Base-by-base conservation (phyloP, 2,888 invertebrate species). In the Oligia fasciuncula region DNA sequence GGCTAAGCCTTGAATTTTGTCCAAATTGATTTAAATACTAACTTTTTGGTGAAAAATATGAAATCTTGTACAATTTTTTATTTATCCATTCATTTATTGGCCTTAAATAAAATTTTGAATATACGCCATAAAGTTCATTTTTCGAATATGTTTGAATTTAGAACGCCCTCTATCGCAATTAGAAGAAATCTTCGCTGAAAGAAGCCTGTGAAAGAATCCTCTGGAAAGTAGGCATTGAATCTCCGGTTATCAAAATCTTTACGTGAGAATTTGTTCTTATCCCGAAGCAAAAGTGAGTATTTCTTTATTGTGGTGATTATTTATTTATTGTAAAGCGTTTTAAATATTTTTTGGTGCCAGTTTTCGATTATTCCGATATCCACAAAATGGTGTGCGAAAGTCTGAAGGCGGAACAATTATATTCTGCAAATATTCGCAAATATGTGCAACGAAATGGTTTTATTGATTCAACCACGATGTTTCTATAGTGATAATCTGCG, bases 161-260 rank as follows among this genome's bases (percentile, higher is more conserved):
- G 96, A 96, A 96, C 96, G 96, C 96, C 95, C 95, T 94, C 96
- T 97, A 90, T 91, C 93, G 94, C 92, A 93, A 91, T 89, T 88
- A 89, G 89, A 91, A 90, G 91, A 90, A 91, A 93, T 93, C 91
- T 93, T 90, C 88, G 88, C 91, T 96, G 97, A 97, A 96, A 97
- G 97, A 97, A 97, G 95, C 97, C 94, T 94, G 93, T 97, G 97
- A 95, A 96, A 97, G 97, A 97, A 95, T 96, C 97, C 95, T 95
- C 96, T 96, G 94, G 95, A 96, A 95, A 96, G 95, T 95, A 96
- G 96, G 95, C 96, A 96, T 94, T 94, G 95, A 95, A 95, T 95
- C 96, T 96, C 96, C 95, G 95, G 96, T 94, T 91, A 96, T 96
- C 96, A 96, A 97, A 97, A 97, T 97, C 96, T 95, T 96, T 96